These are phyloP conservation scores for Plotosus lineatus DNA, from an alignment of 2,113 vertebrate genomes.

Conservation along the genomic window DNA sequence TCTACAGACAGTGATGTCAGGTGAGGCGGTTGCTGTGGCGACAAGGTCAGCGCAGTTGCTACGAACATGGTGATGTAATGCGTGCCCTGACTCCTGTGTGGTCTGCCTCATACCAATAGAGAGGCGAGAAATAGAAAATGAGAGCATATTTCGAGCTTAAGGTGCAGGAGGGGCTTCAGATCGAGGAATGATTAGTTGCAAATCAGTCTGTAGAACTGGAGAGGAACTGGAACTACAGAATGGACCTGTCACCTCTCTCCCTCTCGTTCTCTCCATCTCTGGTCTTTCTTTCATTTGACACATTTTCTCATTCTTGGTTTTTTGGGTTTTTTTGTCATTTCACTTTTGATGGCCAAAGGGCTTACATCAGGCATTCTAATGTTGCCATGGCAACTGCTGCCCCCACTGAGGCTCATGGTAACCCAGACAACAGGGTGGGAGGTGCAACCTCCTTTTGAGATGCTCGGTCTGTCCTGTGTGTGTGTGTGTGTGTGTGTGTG, in stretches of 20 bases:
- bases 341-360: conserved; percentile 32
- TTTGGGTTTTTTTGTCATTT: conserved; percentile 18
- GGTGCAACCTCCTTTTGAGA: conserved; percentile 36
- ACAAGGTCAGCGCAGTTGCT: conserved; percentile 54
- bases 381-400: conserved; percentile 50
- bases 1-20: conserved; percentile 55
- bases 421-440: conserved; percentile 47
- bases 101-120: conserved; percentile 43
- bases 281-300: conserved; percentile 5
- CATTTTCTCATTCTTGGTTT: conserved; percentile 10
- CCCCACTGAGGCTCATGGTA: conserved; percentile 41
- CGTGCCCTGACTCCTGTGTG: conserved; percentile 46
- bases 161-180: background rate
- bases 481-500: conserved; percentile 25
- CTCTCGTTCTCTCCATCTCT: background rate
- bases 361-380: conserved; percentile 39
- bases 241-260: background rate
- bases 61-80: conserved; percentile 43
- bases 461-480: conserved; percentile 30
- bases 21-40: conserved; percentile 56
- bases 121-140: conserved; percentile 12
- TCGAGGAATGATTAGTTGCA: conserved; percentile 12
- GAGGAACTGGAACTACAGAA: conserved; percentile 13
- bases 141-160: background rate
- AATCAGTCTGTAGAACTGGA: background rate